These are phyloP conservation scores for Amblyjoppa fuscipennis DNA, from an alignment of 2,888 invertebrate species.

Conservation along the genomic window DNA sequence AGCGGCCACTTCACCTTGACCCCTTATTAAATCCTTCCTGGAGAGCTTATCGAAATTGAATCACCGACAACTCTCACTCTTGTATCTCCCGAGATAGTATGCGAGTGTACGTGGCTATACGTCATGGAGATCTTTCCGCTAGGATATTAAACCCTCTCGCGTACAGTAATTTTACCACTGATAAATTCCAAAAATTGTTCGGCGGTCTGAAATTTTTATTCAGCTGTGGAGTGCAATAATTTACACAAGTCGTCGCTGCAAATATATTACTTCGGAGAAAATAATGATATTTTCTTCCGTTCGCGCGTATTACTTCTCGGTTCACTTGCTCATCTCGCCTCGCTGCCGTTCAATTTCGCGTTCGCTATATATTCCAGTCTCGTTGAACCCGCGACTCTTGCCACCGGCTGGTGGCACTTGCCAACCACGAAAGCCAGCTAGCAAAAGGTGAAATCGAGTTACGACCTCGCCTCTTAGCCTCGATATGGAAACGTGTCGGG, in stretches of 20 bases:
- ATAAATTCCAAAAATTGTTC: neutral
- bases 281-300: neutral
- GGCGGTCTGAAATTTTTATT: neutral
- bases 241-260: neutral
- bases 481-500: conserved; percentile 64
- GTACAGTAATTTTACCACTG: neutral
- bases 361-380: conserved; percentile 12
- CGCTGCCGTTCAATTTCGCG: neutral
- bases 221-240: neutral
- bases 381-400: conserved; percentile 26
- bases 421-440: conserved; percentile 11
- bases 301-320: neutral
- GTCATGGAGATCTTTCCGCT: neutral
- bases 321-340: neutral
- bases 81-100: neutral
- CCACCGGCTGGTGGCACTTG: conserved; percentile 15
- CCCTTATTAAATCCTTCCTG: conserved; percentile 52
- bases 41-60: conserved; percentile 60
- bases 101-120: neutral
- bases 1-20: conserved; percentile 34
- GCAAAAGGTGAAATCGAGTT: conserved; percentile 54
- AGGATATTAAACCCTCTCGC: neutral
- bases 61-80: conserved; percentile 36
- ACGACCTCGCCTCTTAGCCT: conserved; percentile 47
- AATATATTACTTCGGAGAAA: neutral